Percentiles rank a stretch among this genome's conserved stretches.
Evolutionary conservation across 2,113 vertebrate genomes (phyloP).

Genomic region (Lanius ludovicianus): DNA sequence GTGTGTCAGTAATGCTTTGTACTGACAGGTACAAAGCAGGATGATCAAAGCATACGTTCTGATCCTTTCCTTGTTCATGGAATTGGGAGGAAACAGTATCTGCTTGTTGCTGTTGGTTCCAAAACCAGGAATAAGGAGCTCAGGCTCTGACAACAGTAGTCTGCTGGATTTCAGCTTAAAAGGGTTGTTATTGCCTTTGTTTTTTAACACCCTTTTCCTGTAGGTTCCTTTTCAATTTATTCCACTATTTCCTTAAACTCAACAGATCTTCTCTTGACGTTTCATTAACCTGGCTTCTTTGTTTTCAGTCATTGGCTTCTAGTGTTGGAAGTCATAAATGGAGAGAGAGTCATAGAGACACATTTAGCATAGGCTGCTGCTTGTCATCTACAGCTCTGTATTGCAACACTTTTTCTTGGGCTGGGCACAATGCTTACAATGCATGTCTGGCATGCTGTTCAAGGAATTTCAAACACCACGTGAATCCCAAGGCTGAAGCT

Average conservation of each 20-base stretch:
- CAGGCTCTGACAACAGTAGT: not conserved
- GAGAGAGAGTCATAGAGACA: not conserved
- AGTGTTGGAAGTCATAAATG: not conserved
- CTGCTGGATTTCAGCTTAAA: not conserved
- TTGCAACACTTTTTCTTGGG: not conserved
- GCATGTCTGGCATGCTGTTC: not conserved
- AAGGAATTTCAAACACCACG: not conserved
- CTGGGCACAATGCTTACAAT: not conserved
- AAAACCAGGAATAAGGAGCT: not conserved
- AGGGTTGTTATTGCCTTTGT: not conserved
- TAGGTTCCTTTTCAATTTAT: not conserved
- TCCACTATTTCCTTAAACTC: not conserved
- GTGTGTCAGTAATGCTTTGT: not conserved
- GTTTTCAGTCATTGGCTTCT: not conserved
- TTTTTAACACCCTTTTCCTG: not conserved
- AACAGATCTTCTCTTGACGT: not conserved
- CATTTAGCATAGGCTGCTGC: not conserved
- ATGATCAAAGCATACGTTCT: accelerated
- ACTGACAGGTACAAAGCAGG: too few species aligned
- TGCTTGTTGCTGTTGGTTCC: not conserved
- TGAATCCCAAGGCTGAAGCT: not conserved
- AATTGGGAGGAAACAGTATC: not conserved
- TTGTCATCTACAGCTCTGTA: not conserved
- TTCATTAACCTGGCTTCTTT: not conserved
- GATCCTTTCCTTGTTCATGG: not conserved